Base-by-base conservation (phyloP, 2,888 invertebrate genomes). In the Ophioninae sp. region DNA sequence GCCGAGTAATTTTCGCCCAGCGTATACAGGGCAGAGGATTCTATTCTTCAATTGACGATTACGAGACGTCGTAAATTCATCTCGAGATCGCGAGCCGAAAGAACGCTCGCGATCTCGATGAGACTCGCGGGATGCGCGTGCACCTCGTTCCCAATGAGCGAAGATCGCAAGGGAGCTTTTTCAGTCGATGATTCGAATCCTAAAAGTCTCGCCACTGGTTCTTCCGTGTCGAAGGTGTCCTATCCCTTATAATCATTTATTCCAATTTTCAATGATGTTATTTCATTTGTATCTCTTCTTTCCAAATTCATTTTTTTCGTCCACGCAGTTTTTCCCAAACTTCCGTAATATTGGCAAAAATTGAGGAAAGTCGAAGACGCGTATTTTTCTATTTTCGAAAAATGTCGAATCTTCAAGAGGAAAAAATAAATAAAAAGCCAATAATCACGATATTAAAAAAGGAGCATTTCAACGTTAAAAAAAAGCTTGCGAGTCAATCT, bases 11-110 rank as follows among this genome's bases (percentile, higher is more conserved):
- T 80, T 77, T 61, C 41, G 79, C 61, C 56, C 39, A 57, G 17
- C 74, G 75, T 67, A 50, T 62, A 72, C 57, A 21, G 44, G 39
- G 41, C 17, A 61, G 23, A 7, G n/a, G 50, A 73, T 62, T 88
- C 87, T 50, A 21, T 79, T 89, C 88, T 83, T 89, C 91, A 90
- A 90, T 90, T 91, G 89, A 86, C 87, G 89, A 90, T 91, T 89
- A 89, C 84, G 86, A 79, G 79, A 85, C 86, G 86, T 87, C 90
- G 88, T 91, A 90, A 91, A 91, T 91, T 90, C 88, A 89, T 90
- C 90, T 90, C 88, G 86, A 89, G 89, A 87, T 85, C 84, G 82
- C 84, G 82, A 88, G 87, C 87, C 85, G 86, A 87, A 89, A 87
- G 87, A 87, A 85, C 86, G 85, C 61, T 64, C 50, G 37, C 59